Evolutionary conservation across 2,888 invertebrate genomes (phyloP).

Genomic region (Malthinus seriepunctatus): DNA sequence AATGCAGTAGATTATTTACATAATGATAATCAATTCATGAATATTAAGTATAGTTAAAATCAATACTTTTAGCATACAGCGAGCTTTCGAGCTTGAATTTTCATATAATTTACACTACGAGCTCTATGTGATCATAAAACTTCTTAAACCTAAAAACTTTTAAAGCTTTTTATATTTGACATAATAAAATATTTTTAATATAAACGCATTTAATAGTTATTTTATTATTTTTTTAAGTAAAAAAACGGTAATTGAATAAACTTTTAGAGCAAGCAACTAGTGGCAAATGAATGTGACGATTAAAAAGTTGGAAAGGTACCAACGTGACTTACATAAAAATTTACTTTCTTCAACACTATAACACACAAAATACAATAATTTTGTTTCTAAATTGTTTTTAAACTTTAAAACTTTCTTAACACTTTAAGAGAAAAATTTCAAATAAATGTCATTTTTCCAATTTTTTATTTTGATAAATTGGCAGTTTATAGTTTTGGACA

Average conservation of each 20-base stretch:
- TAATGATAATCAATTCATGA: constrained; percentile 24
- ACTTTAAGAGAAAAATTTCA: constrained; percentile 1
- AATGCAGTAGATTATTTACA: constrained; percentile 6
- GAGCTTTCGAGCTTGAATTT: constrained; percentile 3
- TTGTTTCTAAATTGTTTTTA: constrained; percentile 5
- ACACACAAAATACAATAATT: constrained; percentile 3
- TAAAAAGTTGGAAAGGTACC: constrained; percentile 4
- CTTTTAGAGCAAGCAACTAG: constrained; percentile 14
- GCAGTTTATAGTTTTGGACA: neutral
- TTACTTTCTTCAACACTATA: constrained; percentile 1
- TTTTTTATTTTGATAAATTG: constrained; percentile 4
- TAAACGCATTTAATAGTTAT: neutral
- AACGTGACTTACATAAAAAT: constrained; percentile 6
- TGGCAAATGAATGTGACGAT: constrained; percentile 8
- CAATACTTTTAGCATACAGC: constrained; percentile 7
- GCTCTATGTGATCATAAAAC: neutral
- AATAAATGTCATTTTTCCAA: neutral
- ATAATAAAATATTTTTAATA: constrained; percentile 6
- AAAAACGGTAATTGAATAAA: constrained; percentile 12
- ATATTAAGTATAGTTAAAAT: constrained; percentile 23
- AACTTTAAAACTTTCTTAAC: neutral
- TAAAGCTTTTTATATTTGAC: neutral
- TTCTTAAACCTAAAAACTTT: neutral
- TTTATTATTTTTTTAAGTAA: neutral
- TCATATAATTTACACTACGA: neutral